Evolutionary conservation across 64 coral and sea anemone species (phyloP).

Genomic region (Montipora foliosa): DNA sequence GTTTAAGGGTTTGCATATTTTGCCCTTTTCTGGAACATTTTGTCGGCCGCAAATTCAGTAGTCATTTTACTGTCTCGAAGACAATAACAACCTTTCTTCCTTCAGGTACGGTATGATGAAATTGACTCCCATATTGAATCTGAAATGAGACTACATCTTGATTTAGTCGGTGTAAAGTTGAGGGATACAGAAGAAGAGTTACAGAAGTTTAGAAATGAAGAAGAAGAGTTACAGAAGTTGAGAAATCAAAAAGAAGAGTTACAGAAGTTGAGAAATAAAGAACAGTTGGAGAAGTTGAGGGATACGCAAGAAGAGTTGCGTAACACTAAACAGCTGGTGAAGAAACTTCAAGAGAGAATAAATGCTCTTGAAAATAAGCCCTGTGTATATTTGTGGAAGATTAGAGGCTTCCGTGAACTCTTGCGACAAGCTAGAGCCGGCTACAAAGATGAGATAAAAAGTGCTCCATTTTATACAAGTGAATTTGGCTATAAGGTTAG

Average conservation of each 20-base stretch:
- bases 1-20: too few relatives aligned
- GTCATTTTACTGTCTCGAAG: too few relatives aligned
- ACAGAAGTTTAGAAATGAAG: neutral
- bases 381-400: neutral
- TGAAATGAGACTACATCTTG: neutral
- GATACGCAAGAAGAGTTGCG: neutral
- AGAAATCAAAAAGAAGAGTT: too few relatives aligned
- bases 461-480: too few relatives aligned
- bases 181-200: neutral
- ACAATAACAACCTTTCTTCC: too few relatives aligned
- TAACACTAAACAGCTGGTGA: neutral
- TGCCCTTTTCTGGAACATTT: too few relatives aligned
- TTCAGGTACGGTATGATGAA: neutral
- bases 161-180: neutral
- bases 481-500: too few relatives aligned
- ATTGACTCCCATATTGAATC: neutral
- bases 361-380: neutral
- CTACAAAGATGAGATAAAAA: neutral
- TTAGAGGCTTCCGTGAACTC: neutral
- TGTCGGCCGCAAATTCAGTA: too few relatives aligned
- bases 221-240: neutral
- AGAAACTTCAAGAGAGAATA: neutral
- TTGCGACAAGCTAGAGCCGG: neutral
- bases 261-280: neutral
- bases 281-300: neutral